Evolutionary conservation across 2,888 invertebrate species (phyloP), one percentile per base, ranked within the genome.

Genomic region (Incurvaria masculella): DNA sequence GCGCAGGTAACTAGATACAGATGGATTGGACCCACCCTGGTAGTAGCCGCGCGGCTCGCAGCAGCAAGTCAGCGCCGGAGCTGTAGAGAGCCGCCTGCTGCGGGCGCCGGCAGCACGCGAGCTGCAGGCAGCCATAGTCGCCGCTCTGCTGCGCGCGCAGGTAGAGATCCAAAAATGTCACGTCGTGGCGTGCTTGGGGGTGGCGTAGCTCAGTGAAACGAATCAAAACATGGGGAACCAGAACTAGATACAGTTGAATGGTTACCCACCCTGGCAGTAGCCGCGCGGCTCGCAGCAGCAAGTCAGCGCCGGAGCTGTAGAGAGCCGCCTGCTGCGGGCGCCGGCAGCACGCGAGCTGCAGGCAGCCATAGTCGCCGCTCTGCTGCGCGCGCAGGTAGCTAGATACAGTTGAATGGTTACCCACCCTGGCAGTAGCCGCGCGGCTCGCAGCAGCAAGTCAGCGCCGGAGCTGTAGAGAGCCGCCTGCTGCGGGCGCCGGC

Each of bases 261-360:
- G n/a, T n/a, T n/a, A n/a, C n/a, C n/a, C n/a, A 89, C 84, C 83
- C 83, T 59, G 84, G 79, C 54, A 89, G 73, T 51, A 88, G 70
- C 59, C 86, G 86, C 17, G 86, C 81, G 43, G 87, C 84, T 60
- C 88, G 87, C 48, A 91, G 60, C 11, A 92, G 65, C 53, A 91
- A 82, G 55, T 89, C 88, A n/a, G 87, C 89, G 0, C 90, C 92
- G 2, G 86, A 84, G 2, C 86, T 80, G 65, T 93, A 93, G 53
- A 88, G 81, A 48, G 81, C 82, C 8, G 91, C 89, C 50, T 86
- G 83, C 42, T 80, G 71, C 0, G 91, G 91, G 54, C 84, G 83
- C 60, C 85, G 84, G 59, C 93, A 94, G 8, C 91, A 87, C 2
- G 91, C 82, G 45, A 85, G 81, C 62, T 89, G 87, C 23, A 93